Evolutionary conservation across 2,113 vertebrate species (phyloP), one percentile per base, ranked within the genome.

Genomic region (Phaetusa simplex): DNA sequence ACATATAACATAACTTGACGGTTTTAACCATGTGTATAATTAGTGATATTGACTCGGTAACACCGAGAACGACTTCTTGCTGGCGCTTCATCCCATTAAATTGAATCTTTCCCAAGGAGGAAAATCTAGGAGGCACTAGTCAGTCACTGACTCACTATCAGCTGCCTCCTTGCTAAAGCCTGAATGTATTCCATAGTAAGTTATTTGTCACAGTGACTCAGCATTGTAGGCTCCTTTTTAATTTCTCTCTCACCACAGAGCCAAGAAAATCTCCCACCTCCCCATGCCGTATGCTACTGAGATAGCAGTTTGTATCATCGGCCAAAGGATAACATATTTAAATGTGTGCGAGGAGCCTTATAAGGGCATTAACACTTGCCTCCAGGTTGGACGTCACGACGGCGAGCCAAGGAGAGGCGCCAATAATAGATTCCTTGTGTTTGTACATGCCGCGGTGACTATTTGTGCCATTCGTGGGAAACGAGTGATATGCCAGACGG

Each of bases 171-270:
- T 98, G 98, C 98, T 98, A 97, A 95, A 97, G 95, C 91, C 97
- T 98, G 96, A 98, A 97, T 98, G 97, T 98, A 98, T 98, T 98
- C 98, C 97, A 98, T 98, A 98, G 98, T 98, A 98, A 98, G 98
- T 97, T 97, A 97, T 98, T 97, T 97, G 96, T 97, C 98, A 97
- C 93, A 97, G 97, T 98, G 98, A 98, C 97, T 98, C 98, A 98
- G 98, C 98, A 97, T 98, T 98, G 98, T 98, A 98, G 98, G 98
- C 98, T 98, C 98, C 97, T 98, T 98, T 98, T 98, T 97, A 97
- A 97, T 97, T 97, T 98, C 96, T 98, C 97, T 98, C 97, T 98
- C 97, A 97, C 98, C 98, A 97, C 83, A 73, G 93, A 98, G 98
- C 98, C 98, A 98, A 98, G 97, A 98, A 98, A 97, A 91, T 97